These are phyloP conservation scores for Hippocampus comes DNA, from an alignment of 2,113 vertebrate genomes.

Conservation along the genomic window DNA sequence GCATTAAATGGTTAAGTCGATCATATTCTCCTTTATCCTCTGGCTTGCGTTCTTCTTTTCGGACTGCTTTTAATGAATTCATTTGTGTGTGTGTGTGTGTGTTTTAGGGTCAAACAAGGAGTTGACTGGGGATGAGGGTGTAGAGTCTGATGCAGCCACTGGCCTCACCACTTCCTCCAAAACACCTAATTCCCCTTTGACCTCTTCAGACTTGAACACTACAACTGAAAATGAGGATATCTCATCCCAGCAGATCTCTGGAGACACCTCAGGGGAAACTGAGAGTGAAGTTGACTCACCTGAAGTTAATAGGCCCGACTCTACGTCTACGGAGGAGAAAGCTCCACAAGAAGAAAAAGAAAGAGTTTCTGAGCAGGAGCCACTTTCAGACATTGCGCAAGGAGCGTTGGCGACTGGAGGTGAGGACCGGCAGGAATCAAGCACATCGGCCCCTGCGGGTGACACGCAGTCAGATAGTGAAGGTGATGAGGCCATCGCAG, in stretches of 20 bases:
- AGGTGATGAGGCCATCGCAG: not conserved
- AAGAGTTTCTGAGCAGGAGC: not conserved
- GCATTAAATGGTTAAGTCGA: not conserved
- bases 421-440: not conserved
- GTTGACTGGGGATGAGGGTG: not conserved
- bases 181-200: not conserved
- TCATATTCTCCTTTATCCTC: not conserved
- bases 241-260: not conserved
- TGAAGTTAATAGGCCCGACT: not conserved
- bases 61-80: not conserved
- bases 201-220: not conserved
- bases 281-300: not conserved
- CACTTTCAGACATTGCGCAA: not conserved
- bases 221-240: not conserved
- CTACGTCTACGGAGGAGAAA: not conserved
- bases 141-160: not conserved
- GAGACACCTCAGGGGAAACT: not conserved
- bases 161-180: not conserved
- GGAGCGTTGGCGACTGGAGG: not conserved
- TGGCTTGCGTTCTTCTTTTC: not conserved
- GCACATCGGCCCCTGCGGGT: not conserved
- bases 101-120: conserved; percentile 20
- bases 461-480: not conserved
- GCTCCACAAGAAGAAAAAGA: not conserved
- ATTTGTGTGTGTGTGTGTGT: not conserved